Evolutionary conservation across 1,140 invertebrate species (phyloP).

Genomic region (Philotrypesis tridentata): DNA sequence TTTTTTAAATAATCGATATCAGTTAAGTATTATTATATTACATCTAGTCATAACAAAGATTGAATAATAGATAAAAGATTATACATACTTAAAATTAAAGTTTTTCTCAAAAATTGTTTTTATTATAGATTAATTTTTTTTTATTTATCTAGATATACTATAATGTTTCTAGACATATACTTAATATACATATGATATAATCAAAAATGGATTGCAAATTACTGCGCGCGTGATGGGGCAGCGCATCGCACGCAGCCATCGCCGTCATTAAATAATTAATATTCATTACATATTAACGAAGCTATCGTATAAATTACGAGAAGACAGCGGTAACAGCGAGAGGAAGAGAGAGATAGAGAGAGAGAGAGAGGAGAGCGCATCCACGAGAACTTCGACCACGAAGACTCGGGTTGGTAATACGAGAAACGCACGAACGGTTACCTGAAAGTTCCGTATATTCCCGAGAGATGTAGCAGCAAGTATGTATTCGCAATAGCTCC

Average conservation of each 20-base stretch:
- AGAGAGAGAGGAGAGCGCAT: constrained; percentile 49
- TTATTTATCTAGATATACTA: no score
- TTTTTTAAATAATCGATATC: neutral
- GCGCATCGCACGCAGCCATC: constrained; percentile 51
- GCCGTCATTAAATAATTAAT: constrained; percentile 71
- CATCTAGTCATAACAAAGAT: no score
- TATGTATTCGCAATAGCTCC: constrained; percentile 44
- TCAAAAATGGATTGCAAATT: constrained; percentile 69
- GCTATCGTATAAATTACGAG: constrained; percentile 69
- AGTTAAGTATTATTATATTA: no score
- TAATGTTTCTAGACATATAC: constrained; percentile 40
- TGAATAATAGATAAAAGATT: no score
- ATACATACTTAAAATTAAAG: no score
- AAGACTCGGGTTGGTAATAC: constrained; percentile 33
- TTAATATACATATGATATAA: constrained; percentile 53
- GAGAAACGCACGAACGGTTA: constrained; percentile 29
- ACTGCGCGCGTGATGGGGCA: constrained; percentile 58
- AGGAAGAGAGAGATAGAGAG: neutral
- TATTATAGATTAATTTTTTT: constrained; percentile 1
- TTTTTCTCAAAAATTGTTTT: no score
- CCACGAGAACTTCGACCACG: constrained; percentile 51
- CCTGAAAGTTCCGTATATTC: constrained; percentile 51
- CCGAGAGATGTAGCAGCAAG: constrained; percentile 68
- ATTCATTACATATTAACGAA: constrained; percentile 73
- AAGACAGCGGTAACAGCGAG: constrained; percentile 52